Conservation (phyloP, 1,140 invertebrate genomes). For the Drosophila athabasca region DNA sequence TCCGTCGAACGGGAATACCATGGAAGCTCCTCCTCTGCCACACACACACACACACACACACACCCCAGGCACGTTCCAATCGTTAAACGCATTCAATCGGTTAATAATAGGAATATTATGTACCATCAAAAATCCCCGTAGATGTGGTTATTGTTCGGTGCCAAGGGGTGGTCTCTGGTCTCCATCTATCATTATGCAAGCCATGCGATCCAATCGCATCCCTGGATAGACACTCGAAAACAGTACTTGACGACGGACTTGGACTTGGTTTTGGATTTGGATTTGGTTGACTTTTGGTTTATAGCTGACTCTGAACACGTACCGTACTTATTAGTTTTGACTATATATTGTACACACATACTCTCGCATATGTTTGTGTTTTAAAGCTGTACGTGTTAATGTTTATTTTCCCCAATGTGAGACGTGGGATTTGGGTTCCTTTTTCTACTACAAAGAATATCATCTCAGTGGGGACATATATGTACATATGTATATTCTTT, state of each 20-base stretch:
- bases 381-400: conserved; percentile 24
- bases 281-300: neutral
- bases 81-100: conserved; percentile 13
- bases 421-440: conserved; percentile 31
- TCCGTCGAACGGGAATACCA: conserved; percentile 56
- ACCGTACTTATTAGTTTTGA: neutral
- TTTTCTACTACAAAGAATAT: conserved; percentile 1
- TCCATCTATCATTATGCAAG: too few species aligned
- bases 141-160: too few species aligned
- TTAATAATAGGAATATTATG: conserved; percentile 28
- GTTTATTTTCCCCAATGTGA: conserved; percentile 3
- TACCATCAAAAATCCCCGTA: neutral
- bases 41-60: conserved; percentile 6
- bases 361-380: neutral
- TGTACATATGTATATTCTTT: too few species aligned
- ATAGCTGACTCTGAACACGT: conserved; percentile 33
- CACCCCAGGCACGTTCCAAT: conserved; percentile 12
- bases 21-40: conserved; percentile 33
- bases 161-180: too few species aligned
- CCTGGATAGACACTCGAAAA: neutral
- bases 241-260: neutral
- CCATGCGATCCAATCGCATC: neutral
- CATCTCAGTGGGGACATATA: neutral
- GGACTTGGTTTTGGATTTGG: neutral
- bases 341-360: neutral